Evolutionary conservation across 2,888 invertebrate species (phyloP).

Genomic region (Limnephilus rhombicus): DNA sequence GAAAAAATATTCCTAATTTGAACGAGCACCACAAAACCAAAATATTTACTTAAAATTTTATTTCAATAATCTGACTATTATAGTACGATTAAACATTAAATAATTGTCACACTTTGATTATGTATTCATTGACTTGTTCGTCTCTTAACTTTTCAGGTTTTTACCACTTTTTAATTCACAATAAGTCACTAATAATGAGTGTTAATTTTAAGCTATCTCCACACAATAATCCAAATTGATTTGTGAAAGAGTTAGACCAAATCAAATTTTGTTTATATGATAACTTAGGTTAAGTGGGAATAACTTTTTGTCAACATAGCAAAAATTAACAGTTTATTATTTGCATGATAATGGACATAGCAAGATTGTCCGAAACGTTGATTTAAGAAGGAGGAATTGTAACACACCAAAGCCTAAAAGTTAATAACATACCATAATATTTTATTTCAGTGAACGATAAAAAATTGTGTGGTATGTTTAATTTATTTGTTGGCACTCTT

Average conservation of each 20-base stretch:
- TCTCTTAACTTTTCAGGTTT: neutral
- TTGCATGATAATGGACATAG: too few species aligned
- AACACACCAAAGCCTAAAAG: neutral
- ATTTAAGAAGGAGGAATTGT: neutral
- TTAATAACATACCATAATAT: neutral
- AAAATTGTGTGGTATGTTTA: too few species aligned
- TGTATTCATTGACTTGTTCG: neutral
- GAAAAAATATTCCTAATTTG: neutral
- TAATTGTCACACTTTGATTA: neutral
- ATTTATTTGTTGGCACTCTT: too few species aligned
- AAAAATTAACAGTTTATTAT: neutral
- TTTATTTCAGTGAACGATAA: too few species aligned
- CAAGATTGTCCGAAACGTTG: too few species aligned
- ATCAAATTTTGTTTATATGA: neutral
- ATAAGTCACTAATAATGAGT: neutral
- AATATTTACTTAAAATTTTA: neutral
- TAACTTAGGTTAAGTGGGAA: neutral
- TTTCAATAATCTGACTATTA: neutral
- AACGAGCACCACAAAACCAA: neutral
- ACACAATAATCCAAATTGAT: neutral
- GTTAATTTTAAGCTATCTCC: neutral
- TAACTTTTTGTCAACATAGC: neutral
- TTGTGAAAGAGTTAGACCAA: neutral
- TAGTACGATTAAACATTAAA: neutral
- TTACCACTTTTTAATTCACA: neutral